Percentiles rank a stretch among this genome's conserved stretches.
phyloP scores from a whole-genome alignment of 23 tunicate genomes.

The Trididemnum nubilum region DNA sequence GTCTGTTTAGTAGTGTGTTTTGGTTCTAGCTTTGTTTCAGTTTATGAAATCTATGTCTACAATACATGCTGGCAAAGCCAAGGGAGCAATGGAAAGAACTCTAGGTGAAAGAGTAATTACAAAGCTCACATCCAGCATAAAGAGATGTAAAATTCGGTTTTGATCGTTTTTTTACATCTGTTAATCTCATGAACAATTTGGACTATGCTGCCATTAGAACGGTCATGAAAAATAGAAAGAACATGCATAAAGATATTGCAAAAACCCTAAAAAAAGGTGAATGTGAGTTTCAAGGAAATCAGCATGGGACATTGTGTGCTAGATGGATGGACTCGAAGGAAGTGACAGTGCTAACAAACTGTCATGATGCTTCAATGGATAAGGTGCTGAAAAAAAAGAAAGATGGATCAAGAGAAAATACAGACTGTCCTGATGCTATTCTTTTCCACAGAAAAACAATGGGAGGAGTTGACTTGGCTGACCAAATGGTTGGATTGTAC shows the following conservation, averaged over 20 bases:
- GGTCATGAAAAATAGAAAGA: conserved; percentile 18
- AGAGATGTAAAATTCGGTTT: conserved; percentile 12
- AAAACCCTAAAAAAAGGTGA: conserved; percentile 6
- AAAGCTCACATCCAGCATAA: conserved; percentile 1
- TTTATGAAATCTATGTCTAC: too few relatives aligned
- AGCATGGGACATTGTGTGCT: not conserved
- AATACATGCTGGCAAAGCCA: conserved; percentile 28
- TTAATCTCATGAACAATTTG: conserved; percentile 4
- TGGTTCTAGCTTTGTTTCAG: too few relatives aligned
- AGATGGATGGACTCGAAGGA: conserved; percentile 35
- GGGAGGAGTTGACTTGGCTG: conserved; percentile 36
- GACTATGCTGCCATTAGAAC: conserved; percentile 24
- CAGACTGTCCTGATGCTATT: conserved; percentile 35
- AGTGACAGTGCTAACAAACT: conserved; percentile 27
- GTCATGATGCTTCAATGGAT: not conserved
- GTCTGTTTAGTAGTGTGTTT: too few relatives aligned
- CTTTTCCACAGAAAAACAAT: conserved; percentile 14
- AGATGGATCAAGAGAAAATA: conserved; percentile 33
- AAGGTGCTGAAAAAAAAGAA: conserved; percentile 15
- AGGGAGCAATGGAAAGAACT: not conserved
- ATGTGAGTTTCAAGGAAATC: conserved; percentile 12
- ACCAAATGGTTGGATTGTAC: conserved; percentile 32
- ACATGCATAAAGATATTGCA: conserved; percentile 4
- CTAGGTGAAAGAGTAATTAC: conserved; percentile 34
- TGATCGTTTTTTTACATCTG: conserved; percentile 43